A percentile compares a stretch with the other conserved stretches of the same genome.
Conservation (phyloP, 2,888 invertebrate species). For the Lasius fuliginosus region DNA sequence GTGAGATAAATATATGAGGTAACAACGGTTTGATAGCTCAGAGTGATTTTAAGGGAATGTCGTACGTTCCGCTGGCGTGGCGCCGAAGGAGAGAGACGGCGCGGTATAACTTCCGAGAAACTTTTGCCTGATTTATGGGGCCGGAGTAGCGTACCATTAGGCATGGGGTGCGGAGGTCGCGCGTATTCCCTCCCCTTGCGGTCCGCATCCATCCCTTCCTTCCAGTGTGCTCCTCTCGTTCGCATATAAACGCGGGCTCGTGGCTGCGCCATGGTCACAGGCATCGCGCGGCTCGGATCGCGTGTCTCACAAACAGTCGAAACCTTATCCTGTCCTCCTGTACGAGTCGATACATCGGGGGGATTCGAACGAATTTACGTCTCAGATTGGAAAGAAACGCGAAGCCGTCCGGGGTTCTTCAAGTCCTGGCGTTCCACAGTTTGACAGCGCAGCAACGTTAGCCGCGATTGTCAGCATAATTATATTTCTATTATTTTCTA, state of each 20-base stretch:
- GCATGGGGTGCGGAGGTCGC: conserved; percentile 74
- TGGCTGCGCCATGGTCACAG: conserved; percentile 83
- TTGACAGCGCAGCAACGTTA: conserved; percentile 8
- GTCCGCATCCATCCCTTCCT: conserved; percentile 74
- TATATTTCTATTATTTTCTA: background rate
- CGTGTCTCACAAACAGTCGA: conserved; percentile 81
- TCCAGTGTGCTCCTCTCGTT: conserved; percentile 62
- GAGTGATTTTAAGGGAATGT: conserved; percentile 13
- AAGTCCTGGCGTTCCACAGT: background rate
- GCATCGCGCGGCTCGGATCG: conserved; percentile 82
- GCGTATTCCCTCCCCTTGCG: conserved; percentile 65
- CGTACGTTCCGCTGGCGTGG: conserved; percentile 58
- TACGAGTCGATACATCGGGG: conserved; percentile 78
- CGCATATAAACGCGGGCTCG: conserved; percentile 79
- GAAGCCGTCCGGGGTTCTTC: conserved; percentile 17
- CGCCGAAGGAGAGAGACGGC: conserved; percentile 52
- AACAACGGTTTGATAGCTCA: conserved; percentile 20
- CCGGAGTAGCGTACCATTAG: conserved; percentile 72
- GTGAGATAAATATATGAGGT: conserved; percentile 2
- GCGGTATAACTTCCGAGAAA: conserved; percentile 61
- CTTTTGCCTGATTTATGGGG: conserved; percentile 73
- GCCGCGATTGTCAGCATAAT: conserved; percentile 26
- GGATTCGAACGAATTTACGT: conserved; percentile 61
- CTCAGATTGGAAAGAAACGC: conserved; percentile 32
- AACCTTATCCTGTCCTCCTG: conserved; percentile 74